Conservation (phyloP, 2,888 invertebrate genomes). For the Lobophora halterata region DNA sequence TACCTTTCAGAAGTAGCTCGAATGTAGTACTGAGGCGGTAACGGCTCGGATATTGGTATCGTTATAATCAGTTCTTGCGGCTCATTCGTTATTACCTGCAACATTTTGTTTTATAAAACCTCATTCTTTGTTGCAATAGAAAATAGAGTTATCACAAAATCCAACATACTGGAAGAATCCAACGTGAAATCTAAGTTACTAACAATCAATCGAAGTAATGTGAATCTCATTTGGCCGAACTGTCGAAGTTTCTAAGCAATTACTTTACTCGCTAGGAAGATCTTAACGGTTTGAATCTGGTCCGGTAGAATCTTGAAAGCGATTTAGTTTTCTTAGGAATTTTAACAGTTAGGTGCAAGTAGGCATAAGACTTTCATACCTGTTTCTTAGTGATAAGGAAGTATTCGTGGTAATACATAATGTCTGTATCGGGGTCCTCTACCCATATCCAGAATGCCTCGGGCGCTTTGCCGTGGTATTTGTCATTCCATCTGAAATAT, state of each 20-base stretch:
- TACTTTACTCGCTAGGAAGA: no score
- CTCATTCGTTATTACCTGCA: constrained; percentile 84
- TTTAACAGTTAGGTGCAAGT: no score
- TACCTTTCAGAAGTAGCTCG: constrained; percentile 92
- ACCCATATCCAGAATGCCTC: constrained; percentile 99
- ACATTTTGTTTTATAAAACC: constrained; percentile 7
- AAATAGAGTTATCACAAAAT: no score
- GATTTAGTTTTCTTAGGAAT: no score
- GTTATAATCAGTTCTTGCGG: constrained; percentile 95
- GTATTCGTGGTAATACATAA: constrained; percentile 97
- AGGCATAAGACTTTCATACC: constrained; percentile 51
- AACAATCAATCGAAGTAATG: no score
- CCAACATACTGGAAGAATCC: no score
- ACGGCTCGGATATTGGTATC: constrained; percentile 94
- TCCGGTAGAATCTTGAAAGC: no score
- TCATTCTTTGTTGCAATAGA: no score
- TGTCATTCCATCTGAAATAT: constrained; percentile 90
- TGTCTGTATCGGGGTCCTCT: constrained; percentile 96
- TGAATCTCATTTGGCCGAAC: no score
- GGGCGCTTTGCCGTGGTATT: constrained; percentile 91
- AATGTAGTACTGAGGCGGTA: constrained; percentile 95
- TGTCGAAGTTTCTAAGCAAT: no score
- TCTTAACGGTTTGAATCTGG: no score
- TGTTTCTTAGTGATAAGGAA: constrained; percentile 91
- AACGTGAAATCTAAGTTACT: no score